These are phyloP conservation scores for Latheticus oryzae DNA, from an alignment of 2,888 invertebrate species.

Conservation along the genomic window DNA sequence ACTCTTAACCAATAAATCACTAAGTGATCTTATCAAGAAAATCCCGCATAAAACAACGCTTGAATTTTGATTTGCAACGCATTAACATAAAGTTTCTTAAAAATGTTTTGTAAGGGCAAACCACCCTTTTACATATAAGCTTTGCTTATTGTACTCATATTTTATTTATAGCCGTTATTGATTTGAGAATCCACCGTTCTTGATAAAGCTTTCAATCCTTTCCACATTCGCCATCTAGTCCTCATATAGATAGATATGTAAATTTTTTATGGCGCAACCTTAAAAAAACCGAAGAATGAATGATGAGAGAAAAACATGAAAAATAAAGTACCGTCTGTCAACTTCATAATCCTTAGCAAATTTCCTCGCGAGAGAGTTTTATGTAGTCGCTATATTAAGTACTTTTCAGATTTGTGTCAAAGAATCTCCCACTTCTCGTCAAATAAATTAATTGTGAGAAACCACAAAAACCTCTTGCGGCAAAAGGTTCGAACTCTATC, in stretches of 20 bases:
- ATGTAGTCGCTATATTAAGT: constrained; percentile 16
- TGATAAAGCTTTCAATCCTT: neutral
- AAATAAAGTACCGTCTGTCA: constrained; percentile 21
- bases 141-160: no score
- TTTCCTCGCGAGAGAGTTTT: constrained; percentile 26
- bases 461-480: no score
- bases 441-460: constrained; percentile 4
- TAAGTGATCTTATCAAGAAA: no score
- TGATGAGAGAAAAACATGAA: constrained; percentile 2
- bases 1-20: no score
- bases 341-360: constrained; percentile 30
- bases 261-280: neutral
- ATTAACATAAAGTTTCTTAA: no score
- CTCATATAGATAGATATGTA: constrained; percentile 18
- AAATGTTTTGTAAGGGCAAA: no score
- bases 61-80: no score
- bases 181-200: neutral
- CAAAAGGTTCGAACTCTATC: neutral
- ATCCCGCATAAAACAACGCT: no score
- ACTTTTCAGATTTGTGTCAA: constrained; percentile 26
- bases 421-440: neutral
- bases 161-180: neutral
- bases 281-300: constrained; percentile 8
- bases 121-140: no score
- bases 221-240: neutral